A percentile compares a stretch with the other conserved stretches of the same genome.
phyloP scores from a whole-genome alignment of 2,888 invertebrate species.

The Thyatira batis region DNA sequence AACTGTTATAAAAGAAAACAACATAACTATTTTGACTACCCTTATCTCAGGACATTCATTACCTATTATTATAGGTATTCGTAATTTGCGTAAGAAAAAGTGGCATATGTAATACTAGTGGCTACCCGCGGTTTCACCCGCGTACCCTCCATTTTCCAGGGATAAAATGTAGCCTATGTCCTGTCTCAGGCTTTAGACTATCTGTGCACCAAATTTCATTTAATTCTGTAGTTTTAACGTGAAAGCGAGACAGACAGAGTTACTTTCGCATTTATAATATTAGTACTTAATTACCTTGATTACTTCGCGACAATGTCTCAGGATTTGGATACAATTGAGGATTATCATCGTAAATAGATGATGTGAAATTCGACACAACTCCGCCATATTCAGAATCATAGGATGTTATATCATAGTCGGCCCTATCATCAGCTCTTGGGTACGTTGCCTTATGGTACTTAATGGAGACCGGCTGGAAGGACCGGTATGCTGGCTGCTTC shows the following conservation, averaged over 20 bases:
- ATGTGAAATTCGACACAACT: slow-evolving; percentile 75
- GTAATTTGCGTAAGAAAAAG: no score
- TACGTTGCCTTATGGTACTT: slow-evolving; percentile 64
- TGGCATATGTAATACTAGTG: no score
- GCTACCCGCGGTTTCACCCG: no score
- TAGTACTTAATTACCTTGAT: slow-evolving; percentile 51
- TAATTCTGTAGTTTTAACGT: no score
- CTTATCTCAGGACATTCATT: no score
- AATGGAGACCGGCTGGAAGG: slow-evolving; percentile 66
- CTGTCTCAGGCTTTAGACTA: no score
- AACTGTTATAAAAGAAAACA: slow-evolving; percentile 18
- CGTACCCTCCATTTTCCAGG: no score
- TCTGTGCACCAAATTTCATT: no score
- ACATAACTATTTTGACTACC: no score
- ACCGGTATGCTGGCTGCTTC: slow-evolving; percentile 60
- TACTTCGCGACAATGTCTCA: slow-evolving; percentile 64
- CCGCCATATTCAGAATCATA: slow-evolving; percentile 76
- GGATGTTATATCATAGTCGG: slow-evolving; percentile 71
- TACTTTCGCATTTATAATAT: slow-evolving; percentile 2
- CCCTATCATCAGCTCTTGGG: slow-evolving; percentile 59
- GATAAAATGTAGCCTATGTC: no score
- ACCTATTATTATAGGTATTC: no score
- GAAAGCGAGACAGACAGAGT: no score
- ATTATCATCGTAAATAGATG: slow-evolving; percentile 77
- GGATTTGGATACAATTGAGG: slow-evolving; percentile 77